phyloP scores from a whole-genome alignment of 2,888 invertebrate species.

The Phorcus lineatus region DNA sequence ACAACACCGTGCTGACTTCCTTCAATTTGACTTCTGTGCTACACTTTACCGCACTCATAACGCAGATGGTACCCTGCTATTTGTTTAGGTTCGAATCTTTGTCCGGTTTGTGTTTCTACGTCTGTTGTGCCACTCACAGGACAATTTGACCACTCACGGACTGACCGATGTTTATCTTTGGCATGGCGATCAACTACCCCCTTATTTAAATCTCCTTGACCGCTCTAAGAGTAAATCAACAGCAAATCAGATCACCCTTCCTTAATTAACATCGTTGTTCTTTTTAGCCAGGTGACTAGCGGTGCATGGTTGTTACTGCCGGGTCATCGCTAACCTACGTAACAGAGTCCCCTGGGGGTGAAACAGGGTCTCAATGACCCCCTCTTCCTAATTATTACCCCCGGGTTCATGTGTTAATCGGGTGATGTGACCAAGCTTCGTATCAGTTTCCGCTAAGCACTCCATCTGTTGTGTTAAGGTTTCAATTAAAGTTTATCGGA shows the following conservation, averaged over 20 bases:
- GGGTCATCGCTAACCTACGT: neutral
- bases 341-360: neutral
- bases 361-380: neutral
- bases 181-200: neutral
- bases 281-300: neutral
- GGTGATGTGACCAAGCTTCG: neutral
- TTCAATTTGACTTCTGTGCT: too few relatives aligned
- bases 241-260: neutral
- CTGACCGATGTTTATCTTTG: neutral
- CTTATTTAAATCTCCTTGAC: constrained; percentile 1
- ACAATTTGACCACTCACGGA: too few relatives aligned
- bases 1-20: too few relatives aligned
- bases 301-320: neutral
- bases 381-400: constrained; percentile 2
- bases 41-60: too few relatives aligned
- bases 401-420: constrained; percentile 2
- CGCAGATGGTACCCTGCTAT: too few relatives aligned
- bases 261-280: neutral
- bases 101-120: too few relatives aligned
- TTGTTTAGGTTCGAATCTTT: too few relatives aligned
- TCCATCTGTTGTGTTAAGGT: neutral
- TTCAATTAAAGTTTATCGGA: constrained; percentile 8
- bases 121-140: too few relatives aligned
- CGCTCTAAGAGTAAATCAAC: neutral
- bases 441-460: neutral